Conservation (phyloP, 2,113 vertebrate species). For the Prionailurus bengalensis region DNA sequence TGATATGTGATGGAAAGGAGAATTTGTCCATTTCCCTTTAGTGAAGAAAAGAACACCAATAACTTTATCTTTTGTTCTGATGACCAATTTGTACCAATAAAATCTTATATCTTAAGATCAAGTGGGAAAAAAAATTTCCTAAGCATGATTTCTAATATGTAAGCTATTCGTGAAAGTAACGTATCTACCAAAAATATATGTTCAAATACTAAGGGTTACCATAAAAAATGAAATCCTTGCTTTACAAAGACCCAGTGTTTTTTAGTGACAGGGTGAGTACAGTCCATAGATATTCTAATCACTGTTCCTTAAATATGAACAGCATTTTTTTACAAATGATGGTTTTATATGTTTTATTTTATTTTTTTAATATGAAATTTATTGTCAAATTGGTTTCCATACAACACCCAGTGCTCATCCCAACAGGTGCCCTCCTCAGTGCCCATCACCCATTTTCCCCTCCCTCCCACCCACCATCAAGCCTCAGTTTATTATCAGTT, state of each 20-base stretch:
- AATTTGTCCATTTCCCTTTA: background rate
- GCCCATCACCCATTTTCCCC: too few species aligned
- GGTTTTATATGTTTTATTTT: background rate
- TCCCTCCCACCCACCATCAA: too few species aligned
- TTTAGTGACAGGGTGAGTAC: background rate
- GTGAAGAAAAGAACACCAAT: constrained; percentile 14
- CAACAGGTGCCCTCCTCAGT: too few species aligned
- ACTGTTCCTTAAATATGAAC: background rate
- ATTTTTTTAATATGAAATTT: too few species aligned
- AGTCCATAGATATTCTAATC: background rate
- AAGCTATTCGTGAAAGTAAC: background rate
- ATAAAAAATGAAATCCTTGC: background rate
- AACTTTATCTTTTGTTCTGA: background rate
- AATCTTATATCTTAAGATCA: background rate
- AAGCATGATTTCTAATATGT: background rate
- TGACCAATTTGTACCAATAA: background rate
- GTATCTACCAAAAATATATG: background rate
- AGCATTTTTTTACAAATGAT: background rate
- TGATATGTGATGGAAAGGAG: background rate
- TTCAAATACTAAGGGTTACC: background rate
- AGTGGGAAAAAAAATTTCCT: background rate
- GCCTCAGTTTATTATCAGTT: too few species aligned
- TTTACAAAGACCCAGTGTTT: background rate
- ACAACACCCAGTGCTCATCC: too few species aligned
- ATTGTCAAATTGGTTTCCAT: too few species aligned